Evolutionary conservation across 2,797 vertebrate genomes (phyloP), one percentile per base, ranked within the genome.

Genomic region (Amniataba percoides): DNA sequence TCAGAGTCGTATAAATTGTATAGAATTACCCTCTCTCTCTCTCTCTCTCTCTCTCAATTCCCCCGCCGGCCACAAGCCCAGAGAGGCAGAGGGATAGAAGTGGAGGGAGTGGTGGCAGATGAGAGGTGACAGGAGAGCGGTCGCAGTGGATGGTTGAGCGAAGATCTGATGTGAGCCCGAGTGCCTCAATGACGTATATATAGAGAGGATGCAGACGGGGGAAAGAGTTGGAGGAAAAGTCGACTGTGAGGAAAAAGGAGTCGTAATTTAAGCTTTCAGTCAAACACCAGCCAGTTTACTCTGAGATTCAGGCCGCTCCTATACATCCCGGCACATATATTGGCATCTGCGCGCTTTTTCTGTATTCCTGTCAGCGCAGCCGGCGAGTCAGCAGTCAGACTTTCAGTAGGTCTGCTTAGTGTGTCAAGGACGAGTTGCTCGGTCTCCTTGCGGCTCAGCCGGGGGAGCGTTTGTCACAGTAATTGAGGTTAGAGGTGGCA

Each of bases 401-500:
- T 71, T 77, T 81, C 72, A 76, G 49, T 43, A 7, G 62, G 56
- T 80, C 66, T 65, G 83, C 62, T 71, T 10, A 46, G 52, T 23
- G 76, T 80, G 84, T 88, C 90, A 90, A 90, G 88, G 87, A 85
- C 87, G 46, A 87, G 75, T 36, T 1, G 40, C 56, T 82, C 66
- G 36, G 85, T 71, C 71, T 81, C 58, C 3, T 78, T 27, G 67
- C 66, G 65, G 82, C 83, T 71, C 74, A 74, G 86, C 75, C 68
- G 14, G 74, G 64, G 59, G 65, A 74, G 80, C 62, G 61, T 92
- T 92, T 85, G 86, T 91, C 89, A 85, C 78, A 68, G 87, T 92
- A 88, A 91, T 91, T 91, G 86, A 91, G 89, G 85, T 89, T 74
- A 88, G 75, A 91, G 87, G 89, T 89, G 86, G 59, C 72, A 2